These are phyloP conservation scores for Myripristis murdjan DNA, from an alignment of 2,797 vertebrate species.

Conservation along the genomic window DNA sequence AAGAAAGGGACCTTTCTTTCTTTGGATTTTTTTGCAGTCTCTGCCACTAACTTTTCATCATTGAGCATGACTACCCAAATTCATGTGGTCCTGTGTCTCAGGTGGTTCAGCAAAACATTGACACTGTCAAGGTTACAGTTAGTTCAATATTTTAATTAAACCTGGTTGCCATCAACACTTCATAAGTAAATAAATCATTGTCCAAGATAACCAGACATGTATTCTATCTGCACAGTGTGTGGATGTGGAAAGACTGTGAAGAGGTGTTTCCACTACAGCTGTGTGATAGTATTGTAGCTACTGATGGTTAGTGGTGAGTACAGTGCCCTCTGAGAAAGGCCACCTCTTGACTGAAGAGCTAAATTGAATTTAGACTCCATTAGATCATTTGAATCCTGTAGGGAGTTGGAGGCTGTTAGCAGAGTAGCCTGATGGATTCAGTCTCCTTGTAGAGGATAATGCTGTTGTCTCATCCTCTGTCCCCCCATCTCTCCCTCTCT, in stretches of 20 bases:
- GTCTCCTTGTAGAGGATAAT: conserved; percentile 52
- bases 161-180: not conserved
- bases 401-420: conserved; percentile 58
- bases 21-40: conserved; percentile 31
- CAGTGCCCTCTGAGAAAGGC: conserved; percentile 43
- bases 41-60: conserved; percentile 19
- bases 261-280: conserved; percentile 11
- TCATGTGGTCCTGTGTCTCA: conserved; percentile 4
- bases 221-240: not conserved
- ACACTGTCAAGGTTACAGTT: conserved; percentile 15
- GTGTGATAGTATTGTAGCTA: conserved; percentile 6
- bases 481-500: not conserved
- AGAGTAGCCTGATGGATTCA: conserved; percentile 58
- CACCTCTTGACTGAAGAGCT: conserved; percentile 30
- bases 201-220: conserved; percentile 1
- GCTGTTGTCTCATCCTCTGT: conserved; percentile 4
- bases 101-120: conserved; percentile 12
- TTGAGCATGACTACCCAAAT: conserved; percentile 27
- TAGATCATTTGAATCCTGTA: conserved; percentile 55
- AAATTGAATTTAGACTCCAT: conserved; percentile 79
- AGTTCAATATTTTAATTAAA: not conserved
- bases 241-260: conserved; percentile 17
- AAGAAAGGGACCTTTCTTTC: conserved; percentile 9
- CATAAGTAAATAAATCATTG: not conserved
- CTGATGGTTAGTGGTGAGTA: conserved; percentile 29